Evolutionary conservation across 2,113 vertebrate genomes (phyloP), one percentile per base, ranked within the genome.

Genomic region (Rhombomys opimus): DNA sequence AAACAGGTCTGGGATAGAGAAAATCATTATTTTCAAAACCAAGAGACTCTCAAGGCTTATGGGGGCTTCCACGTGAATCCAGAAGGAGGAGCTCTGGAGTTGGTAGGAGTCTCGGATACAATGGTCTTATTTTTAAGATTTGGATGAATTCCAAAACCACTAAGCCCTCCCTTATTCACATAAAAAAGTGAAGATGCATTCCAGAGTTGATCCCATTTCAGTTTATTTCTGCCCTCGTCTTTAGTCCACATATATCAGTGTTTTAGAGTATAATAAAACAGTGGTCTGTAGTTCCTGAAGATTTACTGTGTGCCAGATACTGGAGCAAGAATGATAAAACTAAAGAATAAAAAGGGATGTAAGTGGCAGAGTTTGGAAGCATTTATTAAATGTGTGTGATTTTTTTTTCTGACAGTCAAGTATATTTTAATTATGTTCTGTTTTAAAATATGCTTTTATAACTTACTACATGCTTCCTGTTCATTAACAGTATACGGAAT

Each of bases 61-160:
- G 57, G 82, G 41, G 46, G 23, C 18, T 35, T 91, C 17, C 46
- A 78, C 78, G 41, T 46, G 72, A 75, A 63, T 52, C 14, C 30
- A 73, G 35, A 25, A 57, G 81, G 41, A 76, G 54, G 41, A 76
- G 54, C 57, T 52, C 10, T 94, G 13, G 41, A 32, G 7, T 87
- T 54, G n/a, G 22, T 57, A 75, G 52, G 35, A 93, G 27, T 92
- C 54, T 73, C 76, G 35, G 61, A 30, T 54, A n/a, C 1, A 7
- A 14, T 72, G 68, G 61, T 57, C 35, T 22, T 9, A 68, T 6
- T 78, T 27, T 96, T 82, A 78, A 78, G 85, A 90, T 82, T 41
- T 91, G 35, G 88, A 18, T 89, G 87, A 96, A 63, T 96, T 97
- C 59, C 67, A 52, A 35, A 46, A 90, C 94, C 14, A 82, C 20